Percentiles rank a stretch among this genome's conserved stretches.
These are phyloP conservation scores for Bradypodion ventrale DNA, from an alignment of 2,797 vertebrate species.

Conservation along the genomic window DNA sequence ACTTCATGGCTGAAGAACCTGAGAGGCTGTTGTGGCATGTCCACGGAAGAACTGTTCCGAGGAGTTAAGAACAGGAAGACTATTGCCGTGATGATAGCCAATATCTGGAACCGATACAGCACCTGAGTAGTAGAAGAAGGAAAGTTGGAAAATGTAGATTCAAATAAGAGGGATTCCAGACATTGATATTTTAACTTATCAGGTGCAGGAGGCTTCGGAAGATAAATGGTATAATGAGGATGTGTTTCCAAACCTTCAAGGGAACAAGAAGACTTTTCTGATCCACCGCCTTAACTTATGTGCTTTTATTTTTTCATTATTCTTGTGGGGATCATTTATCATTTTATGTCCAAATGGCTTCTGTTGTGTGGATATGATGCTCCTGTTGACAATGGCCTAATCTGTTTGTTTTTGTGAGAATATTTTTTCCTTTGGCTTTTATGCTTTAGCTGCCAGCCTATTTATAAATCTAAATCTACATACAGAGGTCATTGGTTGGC, in stretches of 20 bases:
- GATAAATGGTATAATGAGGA: neutral
- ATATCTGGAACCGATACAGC: too few species aligned
- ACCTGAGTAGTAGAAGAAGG: too few species aligned
- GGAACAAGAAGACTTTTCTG: neutral
- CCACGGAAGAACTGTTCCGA: too few species aligned
- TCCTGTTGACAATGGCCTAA: conserved; percentile 64
- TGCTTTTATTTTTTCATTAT: conserved; percentile 20
- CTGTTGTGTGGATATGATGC: conserved; percentile 52
- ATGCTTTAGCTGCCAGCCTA: conserved; percentile 68
- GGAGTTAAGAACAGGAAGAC: too few species aligned
- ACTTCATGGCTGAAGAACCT: too few species aligned
- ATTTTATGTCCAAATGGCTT: conserved; percentile 40
- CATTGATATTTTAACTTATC: neutral
- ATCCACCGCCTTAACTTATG: conserved; percentile 7
- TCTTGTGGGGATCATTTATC: conserved; percentile 42
- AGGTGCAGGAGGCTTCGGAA: neutral
- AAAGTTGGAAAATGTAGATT: neutral
- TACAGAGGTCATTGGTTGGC: conserved; percentile 79
- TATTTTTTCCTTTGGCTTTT: conserved; percentile 26
- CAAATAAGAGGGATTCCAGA: neutral
- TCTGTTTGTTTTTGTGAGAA: conserved; percentile 67
- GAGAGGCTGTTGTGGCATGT: too few species aligned
- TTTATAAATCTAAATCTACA: conserved; percentile 79
- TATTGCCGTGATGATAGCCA: too few species aligned
- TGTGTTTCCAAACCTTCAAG: neutral